phyloP scores from a whole-genome alignment of 2,888 invertebrate species.

The Cheilosia vernalis region DNA sequence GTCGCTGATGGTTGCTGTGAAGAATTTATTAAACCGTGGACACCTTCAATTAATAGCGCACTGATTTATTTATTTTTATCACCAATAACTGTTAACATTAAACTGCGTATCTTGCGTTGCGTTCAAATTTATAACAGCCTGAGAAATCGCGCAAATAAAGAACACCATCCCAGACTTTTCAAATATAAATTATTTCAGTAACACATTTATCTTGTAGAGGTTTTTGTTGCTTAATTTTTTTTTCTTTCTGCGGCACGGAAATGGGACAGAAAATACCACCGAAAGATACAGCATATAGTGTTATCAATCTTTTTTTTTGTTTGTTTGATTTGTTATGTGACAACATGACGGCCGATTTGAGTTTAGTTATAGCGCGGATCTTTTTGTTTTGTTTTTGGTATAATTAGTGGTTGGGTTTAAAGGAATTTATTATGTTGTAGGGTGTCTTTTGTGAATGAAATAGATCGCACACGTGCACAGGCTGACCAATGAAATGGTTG shows the following conservation, averaged over 20 bases:
- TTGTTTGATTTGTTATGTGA: constrained; percentile 64
- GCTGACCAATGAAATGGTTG: constrained; percentile 63
- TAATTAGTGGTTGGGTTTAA: constrained; percentile 48
- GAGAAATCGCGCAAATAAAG: constrained; percentile 10
- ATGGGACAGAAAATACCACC: constrained; percentile 45
- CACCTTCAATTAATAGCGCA: constrained; percentile 71
- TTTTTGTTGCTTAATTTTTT: neutral
- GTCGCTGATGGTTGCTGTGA: constrained; percentile 23
- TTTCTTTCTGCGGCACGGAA: constrained; percentile 29
- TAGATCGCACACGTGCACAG: constrained; percentile 54
- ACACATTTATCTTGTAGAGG: neutral
- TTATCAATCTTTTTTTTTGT: constrained; percentile 52
- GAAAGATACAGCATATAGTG: constrained; percentile 18
- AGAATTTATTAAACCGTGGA: constrained; percentile 66
- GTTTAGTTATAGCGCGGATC: constrained; percentile 36
- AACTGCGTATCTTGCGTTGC: constrained; percentile 62
- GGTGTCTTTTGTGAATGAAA: constrained; percentile 46
- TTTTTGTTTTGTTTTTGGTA: constrained; percentile 14
- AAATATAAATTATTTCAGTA: constrained; percentile 59
- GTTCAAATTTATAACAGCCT: constrained; percentile 51
- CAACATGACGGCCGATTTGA: constrained; percentile 56
- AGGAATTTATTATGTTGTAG: constrained; percentile 26
- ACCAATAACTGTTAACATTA: constrained; percentile 71
- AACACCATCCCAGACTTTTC: constrained; percentile 36
- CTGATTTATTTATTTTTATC: constrained; percentile 72